Percentiles rank a stretch among this genome's conserved stretches.
These are phyloP conservation scores for Budorcas taxicolor DNA, from an alignment of 2,113 vertebrate species.

Conservation along the genomic window DNA sequence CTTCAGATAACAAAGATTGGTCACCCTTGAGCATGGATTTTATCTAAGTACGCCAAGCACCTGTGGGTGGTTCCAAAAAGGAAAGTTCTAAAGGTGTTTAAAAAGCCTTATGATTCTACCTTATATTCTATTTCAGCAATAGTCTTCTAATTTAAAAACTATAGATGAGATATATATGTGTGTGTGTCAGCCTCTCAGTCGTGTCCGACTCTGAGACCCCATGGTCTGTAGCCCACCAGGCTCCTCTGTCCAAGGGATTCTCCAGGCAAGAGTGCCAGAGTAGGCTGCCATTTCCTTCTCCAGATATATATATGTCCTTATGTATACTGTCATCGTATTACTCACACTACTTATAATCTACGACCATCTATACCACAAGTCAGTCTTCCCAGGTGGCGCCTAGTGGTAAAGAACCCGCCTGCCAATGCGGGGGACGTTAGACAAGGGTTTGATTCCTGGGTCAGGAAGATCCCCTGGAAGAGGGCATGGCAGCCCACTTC, in stretches of 20 bases:
- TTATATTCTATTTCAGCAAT: background rate
- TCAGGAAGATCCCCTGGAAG: background rate
- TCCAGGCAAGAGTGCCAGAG: background rate
- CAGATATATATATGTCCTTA: background rate
- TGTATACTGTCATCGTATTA: background rate
- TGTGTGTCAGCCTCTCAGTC: background rate
- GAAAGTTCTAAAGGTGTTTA: background rate
- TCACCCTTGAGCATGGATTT: background rate
- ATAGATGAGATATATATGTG: background rate
- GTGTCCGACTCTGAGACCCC: background rate
- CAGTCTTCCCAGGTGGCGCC: background rate
- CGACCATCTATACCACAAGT: background rate
- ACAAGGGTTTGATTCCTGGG: background rate
- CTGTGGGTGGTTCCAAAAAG: background rate
- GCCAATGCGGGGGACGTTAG: background rate
- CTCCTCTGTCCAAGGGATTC: background rate
- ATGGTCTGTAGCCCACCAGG: background rate
- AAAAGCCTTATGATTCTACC: background rate
- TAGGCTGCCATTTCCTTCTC: background rate
- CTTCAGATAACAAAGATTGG: background rate
- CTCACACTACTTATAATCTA: background rate
- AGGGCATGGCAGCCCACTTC: background rate
- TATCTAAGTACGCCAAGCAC: background rate
- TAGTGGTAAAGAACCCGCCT: background rate
- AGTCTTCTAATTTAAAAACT: background rate